Evolutionary conservation across 2,797 vertebrate species (phyloP), one percentile per base, ranked within the genome.

Genomic region (Spheniscus humboldti): DNA sequence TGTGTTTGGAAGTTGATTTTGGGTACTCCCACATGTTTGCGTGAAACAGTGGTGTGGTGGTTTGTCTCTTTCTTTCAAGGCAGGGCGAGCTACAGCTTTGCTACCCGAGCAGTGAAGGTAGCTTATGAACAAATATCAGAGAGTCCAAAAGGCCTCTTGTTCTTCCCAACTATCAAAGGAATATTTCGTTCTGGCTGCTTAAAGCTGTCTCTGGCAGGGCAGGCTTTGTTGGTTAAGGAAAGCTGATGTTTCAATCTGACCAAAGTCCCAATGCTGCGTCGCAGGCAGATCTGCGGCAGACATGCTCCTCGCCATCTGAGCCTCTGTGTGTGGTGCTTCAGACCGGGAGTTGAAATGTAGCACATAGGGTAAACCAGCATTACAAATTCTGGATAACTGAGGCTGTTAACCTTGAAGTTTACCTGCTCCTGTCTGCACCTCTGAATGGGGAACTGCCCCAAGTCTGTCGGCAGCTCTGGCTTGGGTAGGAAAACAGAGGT

Each of bases 231-330:
- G 71, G 11, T 56, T 82, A 31, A 63, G 39, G 28, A 82, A n/a
- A 73, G 43, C 23, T 77, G 48, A 30, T n/a, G 9, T 56, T 88
- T 80, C 74, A 30, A 0, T 52, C 76, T 23, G 11, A 35, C 31
- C n/a, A 3, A 39, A 71, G 45, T 33, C 47, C 45, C 45, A 30
- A 0, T 24, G 9, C 55, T 56, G 37, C 0, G 4, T 50, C 48
- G 63, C 41, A 45, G 33, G 22, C 35, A 31, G 62, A 22, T 57
- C 43, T 22, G 45, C 0, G 3, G 31, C 63, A 60, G 41, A 10
- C 3, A 0, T 3, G 19, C 19, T 86, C 53, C n/a, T 74, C 1
- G 0, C 27, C 10, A 10, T 35, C 18, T 14, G 24, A 76, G 55
- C 53, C 43, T 56, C 41, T n/a, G 18, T 11, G 27, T 19, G n/a